Percentiles rank a stretch among this genome's conserved stretches.
Conservation (phyloP, 2,888 invertebrate genomes). For the Notodonta dromedarius region DNA sequence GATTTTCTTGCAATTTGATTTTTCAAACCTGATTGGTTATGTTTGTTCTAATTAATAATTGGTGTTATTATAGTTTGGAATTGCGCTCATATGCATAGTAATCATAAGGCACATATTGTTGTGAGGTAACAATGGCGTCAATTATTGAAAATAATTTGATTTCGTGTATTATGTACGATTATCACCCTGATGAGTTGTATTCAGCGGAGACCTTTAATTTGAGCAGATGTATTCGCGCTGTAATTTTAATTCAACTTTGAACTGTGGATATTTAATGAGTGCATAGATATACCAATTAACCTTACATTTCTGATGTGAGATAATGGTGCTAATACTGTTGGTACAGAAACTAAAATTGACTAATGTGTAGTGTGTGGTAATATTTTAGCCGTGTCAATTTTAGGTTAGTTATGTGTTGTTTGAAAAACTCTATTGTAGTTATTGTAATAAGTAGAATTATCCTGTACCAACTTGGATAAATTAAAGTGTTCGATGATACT, state of each 20-base stretch:
- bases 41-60: too few relatives aligned
- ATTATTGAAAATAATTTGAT: neutral
- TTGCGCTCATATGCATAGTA: neutral
- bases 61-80: neutral
- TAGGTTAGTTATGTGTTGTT: too few relatives aligned
- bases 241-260: slow-evolving; percentile 1
- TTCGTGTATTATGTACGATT: neutral
- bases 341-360: too few relatives aligned
- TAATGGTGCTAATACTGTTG: too few relatives aligned
- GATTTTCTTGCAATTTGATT: too few relatives aligned
- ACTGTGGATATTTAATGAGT: neutral
- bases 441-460: too few relatives aligned
- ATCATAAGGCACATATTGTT: neutral
- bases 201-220: neutral
- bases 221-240: neutral
- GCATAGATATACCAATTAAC: neutral
- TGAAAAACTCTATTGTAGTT: too few relatives aligned
- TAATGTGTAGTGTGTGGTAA: too few relatives aligned
- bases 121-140: neutral
- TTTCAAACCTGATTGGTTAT: too few relatives aligned
- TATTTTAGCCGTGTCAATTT: too few relatives aligned
- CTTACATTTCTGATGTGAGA: neutral
- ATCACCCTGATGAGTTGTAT: neutral
- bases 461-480: too few relatives aligned
- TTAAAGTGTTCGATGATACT: too few relatives aligned